These are phyloP conservation scores for Drosophila seguyi DNA, from an alignment of 1,140 invertebrate species.

Conservation along the genomic window DNA sequence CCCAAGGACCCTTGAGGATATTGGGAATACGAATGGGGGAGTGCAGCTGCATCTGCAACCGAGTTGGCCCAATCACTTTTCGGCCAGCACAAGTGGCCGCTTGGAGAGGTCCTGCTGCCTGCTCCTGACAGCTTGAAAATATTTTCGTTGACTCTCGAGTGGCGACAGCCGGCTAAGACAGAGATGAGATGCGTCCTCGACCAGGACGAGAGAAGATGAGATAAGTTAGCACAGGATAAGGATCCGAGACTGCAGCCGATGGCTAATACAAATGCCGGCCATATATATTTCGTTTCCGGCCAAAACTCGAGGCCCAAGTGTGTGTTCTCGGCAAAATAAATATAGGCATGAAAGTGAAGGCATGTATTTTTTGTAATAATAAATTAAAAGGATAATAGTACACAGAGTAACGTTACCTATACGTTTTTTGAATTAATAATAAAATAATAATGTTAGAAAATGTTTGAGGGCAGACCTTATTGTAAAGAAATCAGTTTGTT, in stretches of 20 bases:
- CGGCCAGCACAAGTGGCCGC: conserved; percentile 23
- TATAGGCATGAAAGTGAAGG: background rate
- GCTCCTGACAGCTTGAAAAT: conserved; percentile 65
- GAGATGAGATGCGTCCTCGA: conserved; percentile 58
- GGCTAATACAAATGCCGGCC: conserved; percentile 70
- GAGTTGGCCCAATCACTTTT: conserved; percentile 50
- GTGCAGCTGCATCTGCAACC: conserved; percentile 33
- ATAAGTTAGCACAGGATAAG: conserved; percentile 15
- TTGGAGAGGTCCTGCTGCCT: conserved; percentile 34
- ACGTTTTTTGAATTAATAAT: no score
- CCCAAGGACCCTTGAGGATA: conserved; percentile 32
- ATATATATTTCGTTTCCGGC: conserved; percentile 52
- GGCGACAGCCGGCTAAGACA: conserved; percentile 49
- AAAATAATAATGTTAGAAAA: no score
- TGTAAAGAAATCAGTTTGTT: no score
- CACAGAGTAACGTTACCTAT: no score
- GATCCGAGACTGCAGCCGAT: conserved; percentile 45
- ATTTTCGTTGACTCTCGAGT: conserved; percentile 75
- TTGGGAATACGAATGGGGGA: conserved; percentile 30
- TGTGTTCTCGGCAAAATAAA: background rate
- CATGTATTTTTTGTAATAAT: background rate
- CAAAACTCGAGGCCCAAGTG: conserved; percentile 27
- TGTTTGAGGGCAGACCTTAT: no score
- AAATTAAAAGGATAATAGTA: background rate
- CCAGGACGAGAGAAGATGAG: conserved; percentile 7